phyloP scores from a whole-genome alignment of 2,797 vertebrate genomes.

The Periophthalmus magnuspinnatus region DNA sequence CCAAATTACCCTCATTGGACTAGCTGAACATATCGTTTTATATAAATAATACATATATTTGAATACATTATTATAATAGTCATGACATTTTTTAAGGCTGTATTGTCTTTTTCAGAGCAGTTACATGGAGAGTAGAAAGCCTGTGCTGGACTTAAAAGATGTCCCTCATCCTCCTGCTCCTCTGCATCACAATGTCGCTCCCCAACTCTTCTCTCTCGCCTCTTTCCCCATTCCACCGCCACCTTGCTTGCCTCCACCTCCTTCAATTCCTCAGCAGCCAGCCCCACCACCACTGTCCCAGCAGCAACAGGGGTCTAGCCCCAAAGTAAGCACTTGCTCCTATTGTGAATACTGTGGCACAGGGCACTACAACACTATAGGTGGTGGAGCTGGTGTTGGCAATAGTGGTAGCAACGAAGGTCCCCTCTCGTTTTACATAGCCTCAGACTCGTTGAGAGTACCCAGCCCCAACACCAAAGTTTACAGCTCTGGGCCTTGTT shows the following conservation, averaged over 20 bases:
- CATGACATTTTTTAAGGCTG: neutral
- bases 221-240: slow-evolving; percentile 70
- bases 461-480: slow-evolving; percentile 34
- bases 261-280: slow-evolving; percentile 64
- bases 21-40: too few relatives aligned
- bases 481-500: slow-evolving; percentile 35
- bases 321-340: slow-evolving; percentile 94
- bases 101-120: slow-evolving; percentile 75
- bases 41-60: too few relatives aligned
- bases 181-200: slow-evolving; percentile 74
- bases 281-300: slow-evolving; percentile 25
- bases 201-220: slow-evolving; percentile 82
- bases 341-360: slow-evolving; percentile 75
- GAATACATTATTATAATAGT: too few relatives aligned
- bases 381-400: slow-evolving; percentile 65
- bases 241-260: slow-evolving; percentile 55
- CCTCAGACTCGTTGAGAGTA: slow-evolving; percentile 39
- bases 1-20: too few relatives aligned
- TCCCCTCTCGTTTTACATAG: slow-evolving; percentile 66
- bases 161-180: slow-evolving; percentile 83
- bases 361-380: slow-evolving; percentile 64
- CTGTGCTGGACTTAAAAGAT: slow-evolving; percentile 88
- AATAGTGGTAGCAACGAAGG: slow-evolving; percentile 55
- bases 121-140: slow-evolving; percentile 90
- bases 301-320: slow-evolving; percentile 76